These are phyloP conservation scores for Wiebesia pumilae DNA, from an alignment of 1,140 invertebrate species.

Conservation along the genomic window DNA sequence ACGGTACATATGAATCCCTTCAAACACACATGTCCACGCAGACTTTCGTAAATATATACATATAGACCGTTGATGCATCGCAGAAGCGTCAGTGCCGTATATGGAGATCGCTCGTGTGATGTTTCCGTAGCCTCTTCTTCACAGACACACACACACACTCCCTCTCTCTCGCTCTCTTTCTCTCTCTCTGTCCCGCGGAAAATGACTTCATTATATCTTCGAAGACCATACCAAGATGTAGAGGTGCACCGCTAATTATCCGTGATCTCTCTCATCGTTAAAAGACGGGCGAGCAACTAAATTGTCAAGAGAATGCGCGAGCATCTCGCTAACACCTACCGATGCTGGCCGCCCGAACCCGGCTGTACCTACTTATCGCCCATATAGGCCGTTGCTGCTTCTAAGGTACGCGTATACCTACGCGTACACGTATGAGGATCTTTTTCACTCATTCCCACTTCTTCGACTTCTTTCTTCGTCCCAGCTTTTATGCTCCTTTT, in stretches of 20 bases:
- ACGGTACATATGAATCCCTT: not conserved
- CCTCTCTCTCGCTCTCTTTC: not conserved
- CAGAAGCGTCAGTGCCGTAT: constrained; percentile 13
- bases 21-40: not conserved
- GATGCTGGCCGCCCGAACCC: not conserved
- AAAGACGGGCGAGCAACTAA: constrained; percentile 11
- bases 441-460: too few relatives aligned
- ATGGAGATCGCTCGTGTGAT: constrained; percentile 4
- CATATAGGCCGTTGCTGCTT: not conserved
- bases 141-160: too few relatives aligned
- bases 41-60: not conserved
- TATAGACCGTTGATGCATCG: not conserved
- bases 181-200: not conserved
- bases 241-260: constrained; percentile 39
- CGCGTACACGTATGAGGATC: not conserved
- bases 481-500: constrained; percentile 17
- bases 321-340: constrained; percentile 6
- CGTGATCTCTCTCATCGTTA: constrained; percentile 18
- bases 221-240: not conserved
- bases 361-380: not conserved
- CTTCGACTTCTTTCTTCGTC: not conserved
- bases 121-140: not conserved
- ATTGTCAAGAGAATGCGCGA: constrained; percentile 32
- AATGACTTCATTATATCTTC: constrained; percentile 37
- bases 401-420: not conserved